Conservation (phyloP, 2,888 invertebrate species). For the Hemicrepidius hirtus region DNA sequence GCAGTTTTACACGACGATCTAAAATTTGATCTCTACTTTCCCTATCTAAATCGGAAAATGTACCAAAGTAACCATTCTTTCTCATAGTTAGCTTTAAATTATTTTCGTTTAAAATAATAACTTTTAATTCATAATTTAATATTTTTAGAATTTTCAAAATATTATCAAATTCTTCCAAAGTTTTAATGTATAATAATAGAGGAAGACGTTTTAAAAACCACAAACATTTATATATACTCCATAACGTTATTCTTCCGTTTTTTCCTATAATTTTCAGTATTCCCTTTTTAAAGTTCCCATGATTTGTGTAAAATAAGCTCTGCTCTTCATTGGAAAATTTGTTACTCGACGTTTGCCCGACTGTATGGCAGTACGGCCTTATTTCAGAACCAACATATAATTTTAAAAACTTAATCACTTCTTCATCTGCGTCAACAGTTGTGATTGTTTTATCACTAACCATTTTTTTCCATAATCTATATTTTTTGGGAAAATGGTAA, state of each 20-base stretch:
- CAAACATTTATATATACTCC: background rate
- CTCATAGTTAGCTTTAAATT: background rate
- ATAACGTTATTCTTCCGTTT: background rate
- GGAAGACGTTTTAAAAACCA: background rate
- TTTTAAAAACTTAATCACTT: no score
- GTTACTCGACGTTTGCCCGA: background rate
- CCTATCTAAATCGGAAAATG: background rate
- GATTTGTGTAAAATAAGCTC: background rate
- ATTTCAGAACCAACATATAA: background rate
- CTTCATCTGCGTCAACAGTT: no score
- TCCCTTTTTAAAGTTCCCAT: background rate
- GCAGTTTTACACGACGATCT: background rate
- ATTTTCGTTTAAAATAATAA: background rate
- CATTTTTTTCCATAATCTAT: background rate
- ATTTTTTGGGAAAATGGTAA: background rate
- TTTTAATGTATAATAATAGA: background rate
- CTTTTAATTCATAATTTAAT: background rate
- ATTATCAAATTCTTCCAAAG: background rate
- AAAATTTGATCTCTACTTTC: background rate
- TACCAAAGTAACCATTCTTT: background rate
- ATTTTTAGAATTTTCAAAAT: slow-evolving; percentile 14
- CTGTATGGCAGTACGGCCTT: background rate
- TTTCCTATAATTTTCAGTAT: background rate
- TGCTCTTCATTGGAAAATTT: background rate
- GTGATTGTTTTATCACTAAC: background rate